Evolutionary conservation across 1,140 invertebrate genomes (phyloP).

Genomic region (Tetramorium parvispinum): DNA sequence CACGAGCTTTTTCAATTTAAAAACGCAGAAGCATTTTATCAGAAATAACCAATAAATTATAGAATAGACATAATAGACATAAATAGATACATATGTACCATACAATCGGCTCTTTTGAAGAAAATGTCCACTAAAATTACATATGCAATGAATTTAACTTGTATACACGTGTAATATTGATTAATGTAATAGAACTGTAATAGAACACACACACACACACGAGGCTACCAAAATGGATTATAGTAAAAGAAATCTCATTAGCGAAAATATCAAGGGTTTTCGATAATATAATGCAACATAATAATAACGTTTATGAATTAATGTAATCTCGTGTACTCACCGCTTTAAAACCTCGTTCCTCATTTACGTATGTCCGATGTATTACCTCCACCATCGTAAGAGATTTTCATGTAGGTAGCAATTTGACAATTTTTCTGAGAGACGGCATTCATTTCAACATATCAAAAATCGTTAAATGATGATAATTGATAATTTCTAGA

Average conservation of each 20-base stretch:
- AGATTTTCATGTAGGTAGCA: conserved; percentile 12
- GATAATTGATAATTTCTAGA: background rate
- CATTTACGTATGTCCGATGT: conserved; percentile 30
- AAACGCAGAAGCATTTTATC: background rate
- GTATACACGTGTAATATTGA: background rate
- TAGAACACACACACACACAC: no score
- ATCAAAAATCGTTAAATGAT: background rate
- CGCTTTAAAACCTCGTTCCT: conserved; percentile 63
- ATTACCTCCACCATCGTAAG: conserved; percentile 65
- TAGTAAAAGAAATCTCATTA: background rate
- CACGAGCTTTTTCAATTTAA: background rate
- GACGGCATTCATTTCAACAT: conserved; percentile 27
- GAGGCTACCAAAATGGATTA: background rate
- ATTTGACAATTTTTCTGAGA: background rate
- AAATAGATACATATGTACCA: background rate
- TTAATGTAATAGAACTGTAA: background rate
- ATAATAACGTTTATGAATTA: background rate
- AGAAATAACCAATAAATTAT: background rate
- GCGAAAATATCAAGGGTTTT: background rate
- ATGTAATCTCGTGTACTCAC: conserved; percentile 53
- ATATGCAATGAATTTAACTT: background rate
- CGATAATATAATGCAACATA: background rate
- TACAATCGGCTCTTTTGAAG: background rate
- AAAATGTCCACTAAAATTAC: background rate
- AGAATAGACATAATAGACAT: background rate